A percentile compares a stretch with the other conserved stretches of the same genome.
These are phyloP conservation scores for Conus betulinus DNA, from an alignment of 1,140 invertebrate genomes.

Conservation along the genomic window DNA sequence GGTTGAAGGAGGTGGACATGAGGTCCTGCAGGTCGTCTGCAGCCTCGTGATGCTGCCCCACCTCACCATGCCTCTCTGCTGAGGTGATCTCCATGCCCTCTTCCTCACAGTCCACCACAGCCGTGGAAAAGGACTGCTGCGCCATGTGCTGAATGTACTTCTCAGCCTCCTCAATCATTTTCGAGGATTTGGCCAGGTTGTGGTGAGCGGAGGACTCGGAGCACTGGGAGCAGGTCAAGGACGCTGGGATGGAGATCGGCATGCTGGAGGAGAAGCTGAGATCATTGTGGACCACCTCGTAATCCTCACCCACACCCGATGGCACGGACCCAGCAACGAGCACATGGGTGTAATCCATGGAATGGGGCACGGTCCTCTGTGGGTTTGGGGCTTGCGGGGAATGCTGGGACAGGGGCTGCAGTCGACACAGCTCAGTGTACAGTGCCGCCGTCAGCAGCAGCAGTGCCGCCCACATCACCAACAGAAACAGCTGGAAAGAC, in stretches of 20 bases:
- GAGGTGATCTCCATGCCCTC: too few relatives aligned
- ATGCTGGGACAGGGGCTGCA: not conserved
- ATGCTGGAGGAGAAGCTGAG: not conserved
- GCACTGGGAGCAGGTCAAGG: not conserved
- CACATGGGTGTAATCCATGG: not conserved
- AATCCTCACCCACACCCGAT: not conserved
- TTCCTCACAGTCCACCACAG: too few relatives aligned
- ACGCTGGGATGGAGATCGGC: not conserved
- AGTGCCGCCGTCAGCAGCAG: not conserved
- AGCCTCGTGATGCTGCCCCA: not conserved
- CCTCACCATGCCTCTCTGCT: not conserved
- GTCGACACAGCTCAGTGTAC: constrained; percentile 16
- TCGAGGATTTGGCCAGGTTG: not conserved
- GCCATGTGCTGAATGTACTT: constrained; percentile 7
- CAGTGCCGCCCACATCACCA: not conserved
- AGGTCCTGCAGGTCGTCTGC: not conserved
- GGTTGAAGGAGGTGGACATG: not conserved
- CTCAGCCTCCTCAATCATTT: constrained; percentile 18
- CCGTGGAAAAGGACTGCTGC: not conserved
- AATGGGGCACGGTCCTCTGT: not conserved
- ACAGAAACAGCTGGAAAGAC: not conserved
- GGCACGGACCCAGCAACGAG: not conserved
- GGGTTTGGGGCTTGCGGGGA: not conserved
- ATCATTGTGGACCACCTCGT: not conserved
- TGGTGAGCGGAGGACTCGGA: not conserved